Evolutionary conservation across 2,797 vertebrate genomes (phyloP).

Genomic region (Percopsis omiscomaycus): DNA sequence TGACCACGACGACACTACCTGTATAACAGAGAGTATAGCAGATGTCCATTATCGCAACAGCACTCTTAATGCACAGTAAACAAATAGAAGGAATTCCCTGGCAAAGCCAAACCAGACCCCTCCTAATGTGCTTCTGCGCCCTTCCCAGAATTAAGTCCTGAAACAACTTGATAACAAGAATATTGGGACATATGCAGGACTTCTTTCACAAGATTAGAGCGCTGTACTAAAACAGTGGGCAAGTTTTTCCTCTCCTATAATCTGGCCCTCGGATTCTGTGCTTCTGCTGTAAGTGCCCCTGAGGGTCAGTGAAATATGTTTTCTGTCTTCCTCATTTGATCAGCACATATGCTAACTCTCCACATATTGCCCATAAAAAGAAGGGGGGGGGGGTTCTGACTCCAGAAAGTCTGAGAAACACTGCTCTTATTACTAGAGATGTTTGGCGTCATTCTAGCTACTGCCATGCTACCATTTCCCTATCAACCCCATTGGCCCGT

Average conservation of each 20-base stretch:
- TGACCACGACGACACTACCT: neutral
- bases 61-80: constrained; percentile 45
- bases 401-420: too few species aligned
- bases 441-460: constrained; percentile 25
- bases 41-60: constrained; percentile 6
- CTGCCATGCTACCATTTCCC: constrained; percentile 50
- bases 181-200: neutral
- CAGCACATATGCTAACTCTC: too few species aligned
- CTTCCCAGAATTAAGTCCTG: constrained; percentile 33
- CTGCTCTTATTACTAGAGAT: constrained; percentile 1
- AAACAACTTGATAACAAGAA: constrained; percentile 30
- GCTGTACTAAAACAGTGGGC: too few species aligned
- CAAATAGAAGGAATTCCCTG: constrained; percentile 44
- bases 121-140: neutral
- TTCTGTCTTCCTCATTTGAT: too few species aligned
- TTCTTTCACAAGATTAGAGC: too few species aligned
- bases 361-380: too few species aligned
- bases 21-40: neutral
- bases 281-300: too few species aligned
- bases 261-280: too few species aligned
- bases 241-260: too few species aligned
- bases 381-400: too few species aligned
- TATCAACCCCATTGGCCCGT: constrained; percentile 48
- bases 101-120: neutral
- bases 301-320: too few species aligned